Base-by-base conservation (phyloP, 2,113 vertebrate genomes). In the Nansenia antarctica region DNA sequence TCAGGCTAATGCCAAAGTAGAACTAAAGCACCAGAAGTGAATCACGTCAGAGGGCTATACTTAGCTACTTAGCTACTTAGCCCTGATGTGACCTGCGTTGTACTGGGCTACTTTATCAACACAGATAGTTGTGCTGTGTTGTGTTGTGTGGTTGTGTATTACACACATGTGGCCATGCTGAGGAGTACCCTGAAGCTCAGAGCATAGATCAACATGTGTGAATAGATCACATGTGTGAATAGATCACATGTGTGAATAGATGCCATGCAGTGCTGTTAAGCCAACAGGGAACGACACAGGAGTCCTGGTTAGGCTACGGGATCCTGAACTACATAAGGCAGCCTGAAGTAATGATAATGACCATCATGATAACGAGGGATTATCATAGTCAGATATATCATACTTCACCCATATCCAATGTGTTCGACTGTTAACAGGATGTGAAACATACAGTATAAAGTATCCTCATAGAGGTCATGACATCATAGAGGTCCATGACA, bases 331-430 rank as follows among this genome's bases (percentile, higher is more conserved):
- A 8, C 42, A 47, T n/a, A n/a, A 47, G 42, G 42, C 68, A 65
- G 57, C 52, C 65, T 76, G 63, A 78, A 80, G 70, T 81, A 81
- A 67, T 74, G 65, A 62, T 32, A 70, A 47, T 67, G 64, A 57
- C 54, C 49, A 39, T 27, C 52, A 69, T 78, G 67, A 69, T 67
- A 78, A 77, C 69, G 58, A 35, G 18, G 32, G 57, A 72, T 72
- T 69, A 77, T 68, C 70, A 76, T 80, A 26, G 68, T 69, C 59
- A 65, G 72, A 22, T n/a, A 32, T 65, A 26, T 76, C 76, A 78
- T 74, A 77, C 77, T 74, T 82, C 65, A 80, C 71, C 73, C 31
- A 70, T 74, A 69, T 67, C 70, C 68, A 79, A 75, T 78, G 80
- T 81, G 71, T 67, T 67, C 76, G 78, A 74, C 57, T 69, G 72